A percentile compares a stretch with the other conserved stretches of the same genome.
Conservation (phyloP, 2,888 invertebrate species). For the Meliscaeva auricollis region DNA sequence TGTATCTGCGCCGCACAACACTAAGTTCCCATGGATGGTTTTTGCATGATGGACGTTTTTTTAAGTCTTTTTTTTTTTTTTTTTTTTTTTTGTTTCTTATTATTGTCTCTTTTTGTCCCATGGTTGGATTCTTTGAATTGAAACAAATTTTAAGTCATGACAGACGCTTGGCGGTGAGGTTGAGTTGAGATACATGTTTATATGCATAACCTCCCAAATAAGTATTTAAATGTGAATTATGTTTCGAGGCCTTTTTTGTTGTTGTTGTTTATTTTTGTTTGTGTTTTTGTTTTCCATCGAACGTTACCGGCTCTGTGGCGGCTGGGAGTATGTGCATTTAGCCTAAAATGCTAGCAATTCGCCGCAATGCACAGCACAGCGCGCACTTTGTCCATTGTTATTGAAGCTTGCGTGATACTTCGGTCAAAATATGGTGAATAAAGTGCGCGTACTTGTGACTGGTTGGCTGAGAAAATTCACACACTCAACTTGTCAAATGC, state of each 20-base stretch:
- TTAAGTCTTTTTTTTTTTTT: conserved; percentile 40
- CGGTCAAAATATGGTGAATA: neutral
- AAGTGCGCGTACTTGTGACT: conserved; percentile 1
- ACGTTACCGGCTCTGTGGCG: conserved; percentile 17
- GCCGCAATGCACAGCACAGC: conserved; percentile 37
- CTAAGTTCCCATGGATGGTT: conserved; percentile 73
- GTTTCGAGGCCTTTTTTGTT: conserved; percentile 51
- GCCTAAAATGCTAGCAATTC: conserved; percentile 65
- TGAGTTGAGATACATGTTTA: conserved; percentile 72
- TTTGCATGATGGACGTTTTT: conserved; percentile 74
- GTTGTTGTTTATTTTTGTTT: neutral
- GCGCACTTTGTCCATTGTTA: conserved; percentile 21
- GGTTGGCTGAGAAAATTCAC: conserved; percentile 66
- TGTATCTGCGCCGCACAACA: conserved; percentile 51
- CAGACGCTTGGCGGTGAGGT: conserved; percentile 41
- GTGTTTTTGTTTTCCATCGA: neutral
- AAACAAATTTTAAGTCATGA: conserved; percentile 68
- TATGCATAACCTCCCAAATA: conserved; percentile 71
- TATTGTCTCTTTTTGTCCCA: conserved; percentile 3
- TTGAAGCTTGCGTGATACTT: conserved; percentile 27
- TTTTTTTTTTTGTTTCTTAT: neutral
- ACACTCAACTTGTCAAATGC: conserved; percentile 62
- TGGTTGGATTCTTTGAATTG: conserved; percentile 23
- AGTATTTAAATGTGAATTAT: conserved; percentile 74
- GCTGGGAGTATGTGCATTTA: conserved; percentile 50